Evolutionary conservation across 2,888 invertebrate genomes (phyloP).

Genomic region (Troglohyphantes excavatus): DNA sequence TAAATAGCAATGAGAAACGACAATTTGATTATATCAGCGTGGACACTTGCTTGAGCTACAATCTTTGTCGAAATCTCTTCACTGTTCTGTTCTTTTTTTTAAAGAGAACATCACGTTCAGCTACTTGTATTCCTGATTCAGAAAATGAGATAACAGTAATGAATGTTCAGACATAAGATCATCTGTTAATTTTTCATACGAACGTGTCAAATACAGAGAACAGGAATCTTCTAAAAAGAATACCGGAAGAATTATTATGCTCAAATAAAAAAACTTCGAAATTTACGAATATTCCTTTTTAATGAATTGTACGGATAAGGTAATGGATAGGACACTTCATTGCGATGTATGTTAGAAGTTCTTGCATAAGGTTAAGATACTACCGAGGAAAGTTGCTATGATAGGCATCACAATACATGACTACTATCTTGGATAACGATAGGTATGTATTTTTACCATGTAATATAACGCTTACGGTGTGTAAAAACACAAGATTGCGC

Average conservation of each 20-base stretch:
- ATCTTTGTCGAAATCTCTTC: constrained; percentile 38
- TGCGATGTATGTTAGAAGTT: neutral
- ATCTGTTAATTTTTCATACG: neutral
- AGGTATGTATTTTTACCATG: neutral
- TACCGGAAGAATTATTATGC: neutral
- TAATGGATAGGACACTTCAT: neutral
- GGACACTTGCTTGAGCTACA: constrained; percentile 23
- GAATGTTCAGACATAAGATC: neutral
- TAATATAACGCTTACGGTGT: neutral
- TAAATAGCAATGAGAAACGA: too few relatives aligned
- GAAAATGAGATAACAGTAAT: constrained; percentile 50
- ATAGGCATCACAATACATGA: neutral
- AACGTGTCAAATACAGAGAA: neutral
- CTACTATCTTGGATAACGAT: neutral
- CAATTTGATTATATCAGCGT: too few relatives aligned
- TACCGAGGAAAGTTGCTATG: neutral
- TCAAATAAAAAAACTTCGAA: too few relatives aligned
- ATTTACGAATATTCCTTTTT: constrained; percentile 32
- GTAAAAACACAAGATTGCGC: neutral
- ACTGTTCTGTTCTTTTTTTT: neutral
- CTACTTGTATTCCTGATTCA: neutral
- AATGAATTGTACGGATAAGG: constrained; percentile 49
- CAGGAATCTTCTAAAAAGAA: neutral
- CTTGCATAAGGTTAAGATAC: neutral
- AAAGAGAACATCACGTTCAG: constrained; percentile 25